These are phyloP conservation scores for Cetoscarus ocellatus DNA, from an alignment of 2,797 vertebrate species.

Conservation along the genomic window DNA sequence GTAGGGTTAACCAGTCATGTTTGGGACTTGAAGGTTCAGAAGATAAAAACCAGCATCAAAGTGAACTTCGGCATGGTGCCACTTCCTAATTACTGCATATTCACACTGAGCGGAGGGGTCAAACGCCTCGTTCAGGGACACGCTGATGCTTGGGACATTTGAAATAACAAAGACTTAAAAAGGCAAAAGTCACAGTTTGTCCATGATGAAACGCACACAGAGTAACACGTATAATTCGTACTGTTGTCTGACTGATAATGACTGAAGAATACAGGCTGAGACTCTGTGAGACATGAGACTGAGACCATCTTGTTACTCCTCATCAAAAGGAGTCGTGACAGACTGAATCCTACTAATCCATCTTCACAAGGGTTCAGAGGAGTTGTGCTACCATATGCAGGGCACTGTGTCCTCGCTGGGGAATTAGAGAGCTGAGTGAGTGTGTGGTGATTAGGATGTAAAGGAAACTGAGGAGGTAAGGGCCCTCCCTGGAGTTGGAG, in stretches of 20 bases:
- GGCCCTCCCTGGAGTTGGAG: neutral
- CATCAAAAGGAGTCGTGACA: slow-evolving; percentile 59
- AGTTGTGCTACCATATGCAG: slow-evolving; percentile 41
- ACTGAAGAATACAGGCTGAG: slow-evolving; percentile 18
- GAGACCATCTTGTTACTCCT: slow-evolving; percentile 37
- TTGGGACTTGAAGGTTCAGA: slow-evolving; percentile 1
- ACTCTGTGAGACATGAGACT: slow-evolving; percentile 17
- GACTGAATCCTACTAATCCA: slow-evolving; percentile 60
- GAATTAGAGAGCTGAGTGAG: slow-evolving; percentile 46
- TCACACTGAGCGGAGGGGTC: slow-evolving; percentile 31
- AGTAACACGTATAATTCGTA: slow-evolving; percentile 14
- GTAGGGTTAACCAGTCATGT: neutral
- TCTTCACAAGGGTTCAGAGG: slow-evolving; percentile 60
- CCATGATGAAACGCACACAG: slow-evolving; percentile 3
- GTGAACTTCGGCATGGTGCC: slow-evolving; percentile 13
- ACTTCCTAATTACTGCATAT: slow-evolving; percentile 27
- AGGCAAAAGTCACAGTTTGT: slow-evolving; percentile 12
- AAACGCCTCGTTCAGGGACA: slow-evolving; percentile 28
- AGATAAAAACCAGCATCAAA: slow-evolving; percentile 32
- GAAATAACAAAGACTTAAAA: slow-evolving; percentile 30
- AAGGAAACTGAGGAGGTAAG: slow-evolving; percentile 23
- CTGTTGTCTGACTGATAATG: slow-evolving; percentile 21
- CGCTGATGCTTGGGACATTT: slow-evolving; percentile 10
- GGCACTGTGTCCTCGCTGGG: slow-evolving; percentile 58
- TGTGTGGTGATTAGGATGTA: slow-evolving; percentile 50